phyloP scores from a whole-genome alignment of 1,140 invertebrate genomes.

The Conus betulinus region DNA sequence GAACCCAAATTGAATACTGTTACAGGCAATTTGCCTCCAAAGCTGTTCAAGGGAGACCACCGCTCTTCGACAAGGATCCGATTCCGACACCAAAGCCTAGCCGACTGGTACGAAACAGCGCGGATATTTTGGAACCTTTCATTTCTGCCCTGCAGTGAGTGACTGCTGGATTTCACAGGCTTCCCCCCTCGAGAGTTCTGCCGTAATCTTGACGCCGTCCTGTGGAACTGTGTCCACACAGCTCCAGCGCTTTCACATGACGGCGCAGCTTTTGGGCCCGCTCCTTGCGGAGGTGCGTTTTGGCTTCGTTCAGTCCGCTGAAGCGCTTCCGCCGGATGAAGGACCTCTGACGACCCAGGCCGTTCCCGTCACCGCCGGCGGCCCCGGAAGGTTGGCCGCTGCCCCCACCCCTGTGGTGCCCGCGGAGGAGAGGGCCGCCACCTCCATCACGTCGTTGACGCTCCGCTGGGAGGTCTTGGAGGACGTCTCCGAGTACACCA shows the following conservation, averaged over 20 bases:
- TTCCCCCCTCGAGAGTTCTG: background rate
- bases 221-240: background rate
- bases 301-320: conserved; percentile 68
- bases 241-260: conserved; percentile 60
- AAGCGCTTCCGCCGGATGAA: conserved; percentile 68
- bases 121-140: background rate
- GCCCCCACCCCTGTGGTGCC: conserved; percentile 37
- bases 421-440: conserved; percentile 81
- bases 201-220: background rate
- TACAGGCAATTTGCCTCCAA: background rate
- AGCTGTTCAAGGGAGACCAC: background rate
- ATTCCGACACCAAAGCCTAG: background rate
- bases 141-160: background rate
- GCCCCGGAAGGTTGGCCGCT: conserved; percentile 17
- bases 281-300: conserved; percentile 67
- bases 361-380: conserved; percentile 46
- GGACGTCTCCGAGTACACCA: conserved; percentile 83
- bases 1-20: background rate
- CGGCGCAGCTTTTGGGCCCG: conserved; percentile 67
- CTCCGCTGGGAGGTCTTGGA: conserved; percentile 80
- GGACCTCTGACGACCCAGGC: conserved; percentile 64
- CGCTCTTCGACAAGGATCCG: background rate
- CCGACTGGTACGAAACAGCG: background rate
- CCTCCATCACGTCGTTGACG: conserved; percentile 82
- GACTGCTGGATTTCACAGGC: background rate